Conservation (phyloP, 2,888 invertebrate genomes). For the Cheilosia variabilis region DNA sequence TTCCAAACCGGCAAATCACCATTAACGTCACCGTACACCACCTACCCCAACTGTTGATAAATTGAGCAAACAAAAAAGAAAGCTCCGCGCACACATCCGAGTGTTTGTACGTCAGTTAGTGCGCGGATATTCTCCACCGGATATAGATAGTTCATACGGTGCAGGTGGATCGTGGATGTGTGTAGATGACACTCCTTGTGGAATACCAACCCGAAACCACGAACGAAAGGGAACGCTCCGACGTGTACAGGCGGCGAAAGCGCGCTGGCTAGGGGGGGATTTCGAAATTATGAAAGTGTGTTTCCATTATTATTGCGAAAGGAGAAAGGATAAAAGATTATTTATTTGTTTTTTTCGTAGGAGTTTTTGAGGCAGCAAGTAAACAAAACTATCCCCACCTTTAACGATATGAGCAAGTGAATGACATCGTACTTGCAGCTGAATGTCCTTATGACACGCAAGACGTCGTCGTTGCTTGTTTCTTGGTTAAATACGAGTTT, state of each 20-base stretch:
- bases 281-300: slow-evolving; percentile 17
- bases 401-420: slow-evolving; percentile 7
- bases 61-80: slow-evolving; percentile 28
- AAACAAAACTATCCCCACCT: not conserved
- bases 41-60: slow-evolving; percentile 63
- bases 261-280: not conserved
- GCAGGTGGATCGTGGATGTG: not conserved
- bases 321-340: not conserved
- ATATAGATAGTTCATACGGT: not conserved
- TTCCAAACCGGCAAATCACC: slow-evolving; percentile 33
- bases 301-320: slow-evolving; percentile 4
- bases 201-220: not conserved
- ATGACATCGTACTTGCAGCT: slow-evolving; percentile 45
- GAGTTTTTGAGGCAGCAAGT: not conserved
- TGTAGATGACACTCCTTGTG: slow-evolving; percentile 37
- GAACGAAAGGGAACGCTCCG: slow-evolving; percentile 3
- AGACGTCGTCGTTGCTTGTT: not conserved
- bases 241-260: not conserved
- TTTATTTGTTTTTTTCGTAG: not conserved
- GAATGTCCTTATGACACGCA: slow-evolving; percentile 69
- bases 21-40: slow-evolving; percentile 44
- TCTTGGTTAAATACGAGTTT: no score
- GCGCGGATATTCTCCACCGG: slow-evolving; percentile 31
- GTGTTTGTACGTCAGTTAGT: slow-evolving; percentile 12
- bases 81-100: slow-evolving; percentile 20